A percentile compares a stretch with the other conserved stretches of the same genome.
Evolutionary conservation across 2,113 vertebrate genomes (phyloP).

Genomic region (Riparia riparia): DNA sequence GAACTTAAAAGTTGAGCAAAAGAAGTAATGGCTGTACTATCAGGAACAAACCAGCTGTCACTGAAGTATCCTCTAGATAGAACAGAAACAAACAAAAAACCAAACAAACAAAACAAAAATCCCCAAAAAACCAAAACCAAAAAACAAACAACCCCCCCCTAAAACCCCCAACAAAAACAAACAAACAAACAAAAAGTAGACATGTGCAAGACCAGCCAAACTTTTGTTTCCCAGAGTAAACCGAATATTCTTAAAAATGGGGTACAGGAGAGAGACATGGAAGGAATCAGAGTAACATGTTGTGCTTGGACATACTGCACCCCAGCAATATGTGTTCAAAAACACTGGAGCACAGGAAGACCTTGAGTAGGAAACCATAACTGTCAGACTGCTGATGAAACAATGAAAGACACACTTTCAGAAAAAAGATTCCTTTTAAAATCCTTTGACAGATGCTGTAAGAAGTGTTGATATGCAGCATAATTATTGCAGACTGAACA

Average conservation of each 20-base stretch:
- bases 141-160: too few relatives aligned
- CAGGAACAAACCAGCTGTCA: neutral
- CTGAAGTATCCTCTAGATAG: neutral
- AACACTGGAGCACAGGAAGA: neutral
- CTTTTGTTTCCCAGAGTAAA: neutral
- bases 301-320: neutral
- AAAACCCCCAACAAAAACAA: too few relatives aligned
- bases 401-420: neutral
- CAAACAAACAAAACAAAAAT: too few relatives aligned
- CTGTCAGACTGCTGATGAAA: neutral
- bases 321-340: neutral
- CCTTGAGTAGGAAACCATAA: neutral
- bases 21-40: neutral
- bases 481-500: conserved; percentile 13
- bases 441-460: neutral
- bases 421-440: neutral
- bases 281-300: neutral
- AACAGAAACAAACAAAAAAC: neutral
- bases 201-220: neutral
- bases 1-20: neutral
- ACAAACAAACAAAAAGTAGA: neutral
- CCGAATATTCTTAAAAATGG: neutral
- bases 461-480: neutral
- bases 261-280: neutral
- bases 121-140: too few relatives aligned